Percentiles rank a stretch among this genome's conserved stretches.
Conservation (phyloP, 2,797 vertebrate species). For the Helostoma temminkii region DNA sequence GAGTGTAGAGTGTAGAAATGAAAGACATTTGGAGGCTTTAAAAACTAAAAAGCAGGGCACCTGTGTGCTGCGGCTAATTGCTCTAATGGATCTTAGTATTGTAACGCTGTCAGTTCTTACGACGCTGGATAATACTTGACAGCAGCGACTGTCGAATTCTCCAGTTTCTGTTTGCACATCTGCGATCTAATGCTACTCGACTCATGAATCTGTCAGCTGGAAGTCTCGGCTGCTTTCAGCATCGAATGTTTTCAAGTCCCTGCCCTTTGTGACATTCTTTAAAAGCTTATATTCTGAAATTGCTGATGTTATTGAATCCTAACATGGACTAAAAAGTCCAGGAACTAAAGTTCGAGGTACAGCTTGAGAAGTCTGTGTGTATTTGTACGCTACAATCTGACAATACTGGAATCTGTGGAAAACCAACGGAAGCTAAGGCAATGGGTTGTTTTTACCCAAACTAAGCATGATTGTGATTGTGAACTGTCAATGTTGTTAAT, state of each 20-base stretch:
- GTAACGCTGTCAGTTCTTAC: constrained; percentile 40
- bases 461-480: no score
- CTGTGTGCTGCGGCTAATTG: constrained; percentile 61
- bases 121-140: constrained; percentile 51
- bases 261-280: constrained; percentile 37
- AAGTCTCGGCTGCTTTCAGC: constrained; percentile 54
- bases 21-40: constrained; percentile 52
- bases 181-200: constrained; percentile 58
- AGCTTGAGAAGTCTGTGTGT: no score
- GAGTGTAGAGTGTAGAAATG: constrained; percentile 38
- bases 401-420: no score
- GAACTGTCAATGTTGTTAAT: no score
- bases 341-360: no score
- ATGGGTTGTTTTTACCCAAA: no score
- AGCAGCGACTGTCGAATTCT: constrained; percentile 50
- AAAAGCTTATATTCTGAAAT: constrained; percentile 3
- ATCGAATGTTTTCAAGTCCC: constrained; percentile 39
- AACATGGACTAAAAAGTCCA: background rate
- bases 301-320: constrained; percentile 8
- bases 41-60: constrained; percentile 48
- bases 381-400: no score
- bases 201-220: constrained; percentile 65
- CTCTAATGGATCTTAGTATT: constrained; percentile 66
- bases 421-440: background rate
- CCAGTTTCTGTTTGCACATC: constrained; percentile 57